These are phyloP conservation scores for Zosterops pallidus DNA, from an alignment of 2,113 vertebrate species.

Conservation along the genomic window DNA sequence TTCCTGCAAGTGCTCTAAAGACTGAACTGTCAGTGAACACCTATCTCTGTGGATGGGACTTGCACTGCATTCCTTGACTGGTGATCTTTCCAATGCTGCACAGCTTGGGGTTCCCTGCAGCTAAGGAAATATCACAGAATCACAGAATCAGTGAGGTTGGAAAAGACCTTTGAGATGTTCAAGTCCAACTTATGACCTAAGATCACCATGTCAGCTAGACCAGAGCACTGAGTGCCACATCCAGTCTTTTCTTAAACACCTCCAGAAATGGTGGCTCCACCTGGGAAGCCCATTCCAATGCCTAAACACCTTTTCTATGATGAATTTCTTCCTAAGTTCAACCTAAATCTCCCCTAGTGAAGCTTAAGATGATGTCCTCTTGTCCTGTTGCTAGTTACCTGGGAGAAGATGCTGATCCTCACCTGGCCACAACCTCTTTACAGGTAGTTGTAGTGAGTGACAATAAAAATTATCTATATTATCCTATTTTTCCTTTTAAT, in stretches of 20 bases:
- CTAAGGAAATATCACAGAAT: neutral
- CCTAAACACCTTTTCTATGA: neutral
- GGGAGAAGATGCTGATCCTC: rapidly evolving
- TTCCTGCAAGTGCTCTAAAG: neutral
- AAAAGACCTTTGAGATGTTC: neutral
- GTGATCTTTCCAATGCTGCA: neutral
- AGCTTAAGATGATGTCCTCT: neutral
- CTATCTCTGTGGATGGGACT: neutral
- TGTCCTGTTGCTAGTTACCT: neutral
- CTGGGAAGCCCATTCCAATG: neutral
- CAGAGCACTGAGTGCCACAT: neutral
- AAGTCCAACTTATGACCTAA: neutral
- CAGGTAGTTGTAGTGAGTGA: neutral
- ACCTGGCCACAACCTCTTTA: neutral
- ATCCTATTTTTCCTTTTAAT: neutral
- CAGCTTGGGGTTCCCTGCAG: neutral
- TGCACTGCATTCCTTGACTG: neutral
- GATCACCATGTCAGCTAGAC: neutral
- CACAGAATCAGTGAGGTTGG: neutral
- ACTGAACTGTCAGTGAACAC: neutral
- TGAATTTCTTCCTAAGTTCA: neutral
- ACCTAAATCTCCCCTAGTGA: neutral
- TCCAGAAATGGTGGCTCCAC: neutral
- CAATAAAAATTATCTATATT: neutral
- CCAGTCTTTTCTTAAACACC: neutral